phyloP scores from a whole-genome alignment of 1,140 invertebrate species.

The Polyergus mexicanus region DNA sequence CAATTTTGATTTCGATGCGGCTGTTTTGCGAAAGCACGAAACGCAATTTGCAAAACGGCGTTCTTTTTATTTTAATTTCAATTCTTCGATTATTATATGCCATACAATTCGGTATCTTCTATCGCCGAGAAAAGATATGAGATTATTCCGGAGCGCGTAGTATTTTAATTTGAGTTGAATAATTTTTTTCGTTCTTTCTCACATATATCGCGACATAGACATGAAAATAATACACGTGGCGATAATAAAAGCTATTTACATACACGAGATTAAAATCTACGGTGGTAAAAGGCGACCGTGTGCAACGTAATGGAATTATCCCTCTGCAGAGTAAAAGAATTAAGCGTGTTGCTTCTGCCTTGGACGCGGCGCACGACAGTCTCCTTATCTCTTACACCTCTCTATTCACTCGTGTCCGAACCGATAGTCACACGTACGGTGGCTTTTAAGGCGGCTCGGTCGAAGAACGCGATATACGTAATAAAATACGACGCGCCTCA shows the following conservation, averaged over 20 bases:
- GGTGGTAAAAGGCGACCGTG: neutral
- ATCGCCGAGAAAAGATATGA: neutral
- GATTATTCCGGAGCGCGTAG: neutral
- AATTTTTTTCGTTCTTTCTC: neutral
- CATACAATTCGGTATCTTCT: neutral
- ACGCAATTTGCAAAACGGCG: neutral
- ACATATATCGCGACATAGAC: neutral
- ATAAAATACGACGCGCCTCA: slow-evolving; percentile 68
- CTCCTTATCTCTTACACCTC: slow-evolving; percentile 37
- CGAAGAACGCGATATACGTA: slow-evolving; percentile 39
- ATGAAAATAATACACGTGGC: neutral
- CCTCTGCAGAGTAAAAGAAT: neutral
- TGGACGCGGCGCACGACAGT: neutral
- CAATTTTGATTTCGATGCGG: slow-evolving; percentile 3
- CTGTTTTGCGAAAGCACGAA: neutral
- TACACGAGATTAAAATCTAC: slow-evolving; percentile 19
- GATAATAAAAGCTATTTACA: slow-evolving; percentile 30
- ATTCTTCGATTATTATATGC: slow-evolving; percentile 7
- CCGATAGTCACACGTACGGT: slow-evolving; percentile 23
- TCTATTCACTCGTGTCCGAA: slow-evolving; percentile 4
- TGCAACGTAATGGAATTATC: neutral
- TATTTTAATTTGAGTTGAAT: slow-evolving; percentile 20
- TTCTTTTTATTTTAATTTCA: neutral
- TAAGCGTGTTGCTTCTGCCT: neutral
- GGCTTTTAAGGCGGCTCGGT: slow-evolving; percentile 54